These are phyloP conservation scores for Phymorhynchus buccinoides DNA, from an alignment of 1,140 invertebrate species.

Conservation along the genomic window DNA sequence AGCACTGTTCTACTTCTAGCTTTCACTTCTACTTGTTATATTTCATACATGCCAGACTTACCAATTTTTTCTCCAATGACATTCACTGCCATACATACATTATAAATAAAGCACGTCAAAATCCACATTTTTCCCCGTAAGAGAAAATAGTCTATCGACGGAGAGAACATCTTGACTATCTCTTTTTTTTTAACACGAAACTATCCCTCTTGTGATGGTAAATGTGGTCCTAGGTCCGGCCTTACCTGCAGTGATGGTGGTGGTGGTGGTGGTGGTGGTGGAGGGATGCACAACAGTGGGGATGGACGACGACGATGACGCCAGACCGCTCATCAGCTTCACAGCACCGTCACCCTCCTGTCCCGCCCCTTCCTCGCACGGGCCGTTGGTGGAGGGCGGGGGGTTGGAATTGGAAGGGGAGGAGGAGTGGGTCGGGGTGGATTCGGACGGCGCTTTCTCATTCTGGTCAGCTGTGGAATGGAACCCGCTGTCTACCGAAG, in stretches of 20 bases:
- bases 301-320: conserved; percentile 29
- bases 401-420: conserved; percentile 31
- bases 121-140: no score
- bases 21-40: no score
- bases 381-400: conserved; percentile 29
- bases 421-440: conserved; percentile 37
- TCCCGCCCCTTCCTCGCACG: conserved; percentile 39
- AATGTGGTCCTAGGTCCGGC: neutral
- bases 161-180: no score
- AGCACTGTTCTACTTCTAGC: no score
- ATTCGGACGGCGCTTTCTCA: conserved; percentile 47
- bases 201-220: no score
- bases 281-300: conserved; percentile 37
- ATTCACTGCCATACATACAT: no score
- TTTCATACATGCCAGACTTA: no score
- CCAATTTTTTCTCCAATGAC: no score
- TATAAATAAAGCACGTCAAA: no score
- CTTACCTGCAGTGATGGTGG: neutral
- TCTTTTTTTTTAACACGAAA: no score
- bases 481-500: conserved; percentile 49
- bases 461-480: conserved; percentile 48
- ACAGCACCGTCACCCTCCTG: conserved; percentile 35
- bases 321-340: conserved; percentile 1
- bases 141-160: no score
- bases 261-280: conserved; percentile 38